Evolutionary conservation across 1,140 invertebrate genomes (phyloP).

Genomic region (Drosophila setifemur): DNA sequence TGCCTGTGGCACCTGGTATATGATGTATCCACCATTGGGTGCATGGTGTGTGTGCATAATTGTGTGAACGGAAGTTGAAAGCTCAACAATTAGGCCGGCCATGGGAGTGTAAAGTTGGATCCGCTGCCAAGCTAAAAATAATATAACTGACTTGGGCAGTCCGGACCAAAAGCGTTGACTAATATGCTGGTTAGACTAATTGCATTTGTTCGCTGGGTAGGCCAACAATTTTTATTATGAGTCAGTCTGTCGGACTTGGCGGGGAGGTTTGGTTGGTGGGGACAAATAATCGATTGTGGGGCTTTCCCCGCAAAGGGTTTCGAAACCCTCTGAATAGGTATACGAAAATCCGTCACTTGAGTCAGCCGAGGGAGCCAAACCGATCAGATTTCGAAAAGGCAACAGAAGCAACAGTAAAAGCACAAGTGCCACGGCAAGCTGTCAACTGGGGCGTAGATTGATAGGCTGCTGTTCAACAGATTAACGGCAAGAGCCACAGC

Average conservation of each 20-base stretch:
- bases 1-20: background rate
- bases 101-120: conserved; percentile 8
- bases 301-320: background rate
- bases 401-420: background rate
- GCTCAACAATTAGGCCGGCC: conserved; percentile 12
- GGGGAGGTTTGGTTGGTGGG: background rate
- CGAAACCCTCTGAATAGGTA: conserved; percentile 4
- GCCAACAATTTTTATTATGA: conserved; percentile 1
- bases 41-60: conserved; percentile 14
- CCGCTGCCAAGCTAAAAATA: background rate
- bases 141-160: conserved; percentile 11
- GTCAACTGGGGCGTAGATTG: conserved; percentile 12
- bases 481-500: background rate
- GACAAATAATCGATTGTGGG: conserved; percentile 1
- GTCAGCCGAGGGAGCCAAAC: conserved; percentile 42
- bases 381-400: conserved; percentile 42
- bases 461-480: conserved; percentile 14
- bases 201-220: conserved; percentile 5
- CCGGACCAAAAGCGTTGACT: conserved; percentile 6
- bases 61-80: conserved; percentile 32
- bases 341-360: conserved; percentile 44
- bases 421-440: conserved; percentile 30
- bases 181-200: conserved; percentile 26
- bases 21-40: background rate
- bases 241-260: background rate